Base-by-base conservation (phyloP, 2,888 invertebrate species). In the Amblyjoppa fuscipennis region DNA sequence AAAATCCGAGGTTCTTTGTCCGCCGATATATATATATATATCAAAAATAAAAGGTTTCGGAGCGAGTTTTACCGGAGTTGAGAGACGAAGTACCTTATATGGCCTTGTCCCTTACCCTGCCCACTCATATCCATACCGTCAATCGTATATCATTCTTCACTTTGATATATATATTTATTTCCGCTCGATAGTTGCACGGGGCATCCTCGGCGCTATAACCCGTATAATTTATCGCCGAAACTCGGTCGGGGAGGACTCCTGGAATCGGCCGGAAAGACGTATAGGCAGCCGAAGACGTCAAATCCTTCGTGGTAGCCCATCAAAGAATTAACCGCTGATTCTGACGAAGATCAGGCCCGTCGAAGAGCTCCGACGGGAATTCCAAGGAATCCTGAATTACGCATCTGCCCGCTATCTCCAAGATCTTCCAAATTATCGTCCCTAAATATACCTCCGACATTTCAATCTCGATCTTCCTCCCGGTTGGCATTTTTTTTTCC, bases 151-250 rank as follows among this genome's bases (percentile, higher is more conserved):
- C 61, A 61, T 51, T 64, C 31, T 70, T 71, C 16, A 41, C 64
- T 81, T 73, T 82, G 71, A 79, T 79, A 82, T 85, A 79, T 75
- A 79, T 85, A 82, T 85, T 85, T 79, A 82, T 85, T 85, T 82
- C 85, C 75, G 79, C 71, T 53, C 74, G 56, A 71, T 74, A 69
- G 69, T 69, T 49, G 73, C 78, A 71, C 74, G 69, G 73, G 51
- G 82, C 25, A 13, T 11, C 25, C 64, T 41, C 49, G 51, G 45
- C 41, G 38, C 59, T 25, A 25, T 66, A 73, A 66, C 64, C 38
- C 69, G 31, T 31, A 56, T 82, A 59, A 85, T 85, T 85, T 82
- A 85, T 71, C 56, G 51, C 31, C 31, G 16, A 70, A 38, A 59
- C 76, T 25, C 41, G 61, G 41, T 25, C 68, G 74, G 51, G 66